Base-by-base conservation (phyloP, 1,140 invertebrate genomes). In the Drosophila watanabei region DNA sequence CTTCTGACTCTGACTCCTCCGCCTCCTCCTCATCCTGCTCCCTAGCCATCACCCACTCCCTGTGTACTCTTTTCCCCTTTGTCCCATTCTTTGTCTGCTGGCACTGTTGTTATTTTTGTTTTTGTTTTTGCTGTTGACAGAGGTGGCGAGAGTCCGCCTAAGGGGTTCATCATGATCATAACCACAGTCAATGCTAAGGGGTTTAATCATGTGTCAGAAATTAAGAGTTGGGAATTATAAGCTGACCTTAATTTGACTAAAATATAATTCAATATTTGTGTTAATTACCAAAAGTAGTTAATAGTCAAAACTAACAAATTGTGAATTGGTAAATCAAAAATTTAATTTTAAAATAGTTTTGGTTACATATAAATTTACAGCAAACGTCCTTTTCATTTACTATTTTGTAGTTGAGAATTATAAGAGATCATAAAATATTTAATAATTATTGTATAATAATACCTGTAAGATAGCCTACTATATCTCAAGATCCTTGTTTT, bases 81-180 rank as follows among this genome's bases (percentile, higher is more conserved):
- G 51, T 65, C 61, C 68, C 54, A 52, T 61, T 73, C 54, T 63
- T 59, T 68, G 43, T 69, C 66, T 46, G 63, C 32, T 35, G 46
- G 45, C 54, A 37, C 6, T 51, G 75, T 54, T 32, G 30, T 13
- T 45, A 49, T 75, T 68, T 45, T 66, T 68, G 58, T 63, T 73
- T 63, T 46, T 39, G 30, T 62, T 54, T 68, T 58, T 39, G 41
- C 24, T 56, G 72, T 48, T 63, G 58, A 73, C 70, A 73, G 70
- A 41, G 70, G 37, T 51, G 68, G 54, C 39, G 70, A 16, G n/a
- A 18, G 54, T 20, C 30, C 33, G 35, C 46, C 49, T 37, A 48
- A 51, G 54, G 68, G 70, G 70, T 48, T 30, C n/a, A 18, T 35
- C 61, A 56, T 30, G 35, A 20, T 28, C 13, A 56, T 61, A 32